Evolutionary conservation across 2,888 invertebrate species (phyloP), one percentile per base, ranked within the genome.

Genomic region (Tetragonula carbonaria): DNA sequence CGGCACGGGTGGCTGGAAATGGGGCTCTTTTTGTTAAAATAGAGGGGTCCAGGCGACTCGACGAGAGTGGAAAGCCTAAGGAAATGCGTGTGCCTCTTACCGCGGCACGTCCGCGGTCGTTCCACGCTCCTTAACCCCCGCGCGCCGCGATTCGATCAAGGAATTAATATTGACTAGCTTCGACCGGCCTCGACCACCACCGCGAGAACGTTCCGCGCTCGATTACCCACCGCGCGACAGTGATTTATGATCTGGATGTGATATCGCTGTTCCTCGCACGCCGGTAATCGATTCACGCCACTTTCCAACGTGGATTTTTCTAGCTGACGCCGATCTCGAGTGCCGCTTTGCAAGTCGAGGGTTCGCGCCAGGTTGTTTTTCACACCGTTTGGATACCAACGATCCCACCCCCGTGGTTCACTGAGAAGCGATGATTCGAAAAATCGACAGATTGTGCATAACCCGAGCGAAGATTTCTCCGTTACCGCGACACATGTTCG

Each of bases 131-230:
- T 79, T 70, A 78, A 80, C 75, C 80, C 79, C 53, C 75, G 78
- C 67, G 23, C 57, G 45, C 45, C 45, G 8, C 65, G 78, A 81
- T 73, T 75, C 82, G 84, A 77, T 68, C 78, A 93, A n/a, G 53
- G 93, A 93, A 94, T 94, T 94, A 94, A 94, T 94, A 93, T 92
- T 87, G 89, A 89, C 91, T 90, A 89, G 90, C 90, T 81, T 84
- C 90, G 91, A 91, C 91, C 55, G 74, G 89, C 45, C 8, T 92
- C 88, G 89, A 91, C 91, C 55, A 74, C 88, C 91, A 87, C 18
- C 38, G 87, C 88, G 88, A 65, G 80, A 84, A 76, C 87, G 84
- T 85, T 86, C 85, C 91, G 70, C 91, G 89, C 90, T 92, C 93
- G 92, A 93, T 93, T 94, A 93, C 86, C 91, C 90, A 90, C 91